Evolutionary conservation across 1,140 invertebrate genomes (phyloP), one percentile per base, ranked within the genome.

Genomic region (Coenobita brevimanus): DNA sequence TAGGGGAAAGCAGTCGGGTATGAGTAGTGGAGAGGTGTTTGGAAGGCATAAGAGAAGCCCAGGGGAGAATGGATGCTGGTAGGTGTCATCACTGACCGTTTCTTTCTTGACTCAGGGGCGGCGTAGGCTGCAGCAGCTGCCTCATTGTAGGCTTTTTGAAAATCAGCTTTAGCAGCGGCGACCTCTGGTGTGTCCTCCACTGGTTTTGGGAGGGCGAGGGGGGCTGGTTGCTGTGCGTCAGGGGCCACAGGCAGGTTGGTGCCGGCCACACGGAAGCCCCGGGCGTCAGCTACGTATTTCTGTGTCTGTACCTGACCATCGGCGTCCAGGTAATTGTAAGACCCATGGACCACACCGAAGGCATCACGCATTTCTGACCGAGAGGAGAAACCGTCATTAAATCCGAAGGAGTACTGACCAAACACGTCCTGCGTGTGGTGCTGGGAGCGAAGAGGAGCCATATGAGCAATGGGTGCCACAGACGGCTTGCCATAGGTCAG

Each of bases 361-460:
- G 76, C 84, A 54, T 87, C 84, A 38, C 84, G 75, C 8, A 76
- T 80, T 46, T 87, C 84, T 13, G 84, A n/a, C 8, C 84, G 84
- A 8, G 62, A 69, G 13, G 62, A 54, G 2, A 43, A 33, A 69
- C 84, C 84, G 21, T 76, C 84, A n/a, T 75, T 8, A 50, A 71
- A 81, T 2, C 84, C 84, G 64, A 87, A 87, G 76, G 84, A 81
- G 75, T 87, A 87, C 76, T 87, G 84, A 3, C 84, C 84, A 6
- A 81, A 13, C 64, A 80, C 84, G n/a, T 87, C 84, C 46, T 81
- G 84, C 0, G 84, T 64, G 30, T 87, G 84, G 24, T 80, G 80
- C 41, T 81, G 41, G 24, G 76, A 80, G 1, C 73, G 76, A 76
- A 87, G n/a, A 17, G 84, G 84, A 15, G 84, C n/a, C 36, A 85